Base-by-base conservation (phyloP, 2,113 vertebrate genomes). In the Lagopus muta region DNA sequence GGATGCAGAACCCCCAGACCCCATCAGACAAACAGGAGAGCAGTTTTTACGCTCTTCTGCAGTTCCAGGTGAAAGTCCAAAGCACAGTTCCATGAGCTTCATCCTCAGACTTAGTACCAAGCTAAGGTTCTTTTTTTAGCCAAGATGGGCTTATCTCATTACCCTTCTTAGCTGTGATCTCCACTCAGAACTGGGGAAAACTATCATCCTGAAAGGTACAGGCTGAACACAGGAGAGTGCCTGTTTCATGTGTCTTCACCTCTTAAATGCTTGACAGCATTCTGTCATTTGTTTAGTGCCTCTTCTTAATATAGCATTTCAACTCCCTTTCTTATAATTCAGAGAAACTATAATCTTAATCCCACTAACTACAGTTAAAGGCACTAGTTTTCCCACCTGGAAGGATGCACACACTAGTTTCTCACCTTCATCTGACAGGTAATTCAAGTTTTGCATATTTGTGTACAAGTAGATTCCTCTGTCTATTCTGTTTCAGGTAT, bases 81-180 rank as follows among this genome's bases (percentile, higher is more conserved):
- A 86, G 80, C 38, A 89, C 52, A 93, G 47, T 90, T 73, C 66
- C 48, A 69, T 0, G 2, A 82, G 67, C 64, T 71, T 93, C 90
- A 88, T 61, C 61, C 88, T 77, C 60, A 77, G 75, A 93, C 92
- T 95, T 94, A 95, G 48, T n/a, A 72, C 12, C 22, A 45, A 54
- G 47, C 10, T 17, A 45, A 48, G 47, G 72, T 27, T 95, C 96
- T 78, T 93, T 96, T 95, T 88, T 86, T 90, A 96, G 90, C 52
- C 80, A 86, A 58, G 90, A 93, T 52, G 88, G 88, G 86, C 61
- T 96, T 95, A 96, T 93, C 86, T 88, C 60, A 94, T 95, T 94
- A 93, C 88, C 57, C 86, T 83, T 86, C 95, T 96, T 93, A 96
- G 73, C 52, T 48, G 65, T 43, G 65, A 93, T 81, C 76, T 60